Percentiles rank a stretch among this genome's conserved stretches.
phyloP scores from a whole-genome alignment of 2,888 invertebrate genomes.

The Pachymerium ferrugineum region DNA sequence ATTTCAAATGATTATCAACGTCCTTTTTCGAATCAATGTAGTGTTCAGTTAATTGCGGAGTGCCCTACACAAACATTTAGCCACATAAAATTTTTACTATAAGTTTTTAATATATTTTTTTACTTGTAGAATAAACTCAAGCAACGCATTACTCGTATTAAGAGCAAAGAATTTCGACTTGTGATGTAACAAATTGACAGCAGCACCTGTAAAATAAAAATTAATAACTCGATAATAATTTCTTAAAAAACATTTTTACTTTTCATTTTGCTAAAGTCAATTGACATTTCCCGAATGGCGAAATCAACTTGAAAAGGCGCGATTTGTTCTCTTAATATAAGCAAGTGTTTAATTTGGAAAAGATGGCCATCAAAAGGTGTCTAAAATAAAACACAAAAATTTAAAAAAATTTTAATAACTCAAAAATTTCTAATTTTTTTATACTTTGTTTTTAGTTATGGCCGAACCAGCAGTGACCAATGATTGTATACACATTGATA shows the following conservation, averaged over 20 bases:
- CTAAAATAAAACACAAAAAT: slow-evolving; percentile 44
- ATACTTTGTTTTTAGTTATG: slow-evolving; percentile 66
- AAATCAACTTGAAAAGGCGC: slow-evolving; percentile 92
- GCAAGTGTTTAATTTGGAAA: slow-evolving; percentile 95
- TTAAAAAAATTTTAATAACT: background rate
- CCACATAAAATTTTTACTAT: background rate
- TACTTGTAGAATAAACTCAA: slow-evolving; percentile 65
- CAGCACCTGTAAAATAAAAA: slow-evolving; percentile 47
- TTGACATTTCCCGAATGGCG: slow-evolving; percentile 80
- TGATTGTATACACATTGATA: slow-evolving; percentile 85
- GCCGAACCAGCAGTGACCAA: slow-evolving; percentile 72
- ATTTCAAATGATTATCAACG: slow-evolving; percentile 86
- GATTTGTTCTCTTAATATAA: slow-evolving; percentile 95
- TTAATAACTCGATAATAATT: background rate
- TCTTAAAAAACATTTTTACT: slow-evolving; percentile 49
- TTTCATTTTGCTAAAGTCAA: slow-evolving; percentile 90
- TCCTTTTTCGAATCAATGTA: slow-evolving; percentile 91
- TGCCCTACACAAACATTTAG: slow-evolving; percentile 66
- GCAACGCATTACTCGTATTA: slow-evolving; percentile 79
- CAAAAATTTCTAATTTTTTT: background rate
- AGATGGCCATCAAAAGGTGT: slow-evolving; percentile 84
- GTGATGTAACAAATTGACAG: slow-evolving; percentile 56
- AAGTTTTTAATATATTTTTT: background rate
- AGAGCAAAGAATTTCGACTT: slow-evolving; percentile 79
- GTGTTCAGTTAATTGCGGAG: slow-evolving; percentile 87